These are phyloP conservation scores for Drosophila neotestacea DNA, from an alignment of 2,888 invertebrate species.

Conservation along the genomic window DNA sequence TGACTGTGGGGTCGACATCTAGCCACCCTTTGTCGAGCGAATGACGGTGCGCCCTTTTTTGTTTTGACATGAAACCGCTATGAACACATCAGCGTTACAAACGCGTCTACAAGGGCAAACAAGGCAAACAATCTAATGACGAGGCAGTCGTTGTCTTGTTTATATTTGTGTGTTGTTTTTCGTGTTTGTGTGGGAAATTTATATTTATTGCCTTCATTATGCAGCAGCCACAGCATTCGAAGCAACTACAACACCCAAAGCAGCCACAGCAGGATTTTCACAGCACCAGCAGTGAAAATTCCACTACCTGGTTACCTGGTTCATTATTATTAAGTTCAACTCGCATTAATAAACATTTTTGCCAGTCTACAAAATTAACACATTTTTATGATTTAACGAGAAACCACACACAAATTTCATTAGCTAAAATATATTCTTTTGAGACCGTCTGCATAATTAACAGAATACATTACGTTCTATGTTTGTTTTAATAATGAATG, in stretches of 20 bases:
- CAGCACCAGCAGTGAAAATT: conserved; percentile 29
- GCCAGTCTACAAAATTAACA: conserved; percentile 18
- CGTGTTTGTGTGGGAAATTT: conserved; percentile 73
- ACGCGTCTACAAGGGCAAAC: conserved; percentile 71
- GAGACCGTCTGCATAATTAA: too few relatives aligned
- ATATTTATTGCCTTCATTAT: conserved; percentile 82
- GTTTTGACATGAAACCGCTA: conserved; percentile 85
- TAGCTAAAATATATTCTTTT: conserved; percentile 10
- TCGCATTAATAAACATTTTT: conserved; percentile 27
- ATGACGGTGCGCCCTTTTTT: conserved; percentile 68
- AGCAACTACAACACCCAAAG: conserved; percentile 31
- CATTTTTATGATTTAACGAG: conserved; percentile 65
- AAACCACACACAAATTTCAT: conserved; percentile 50
- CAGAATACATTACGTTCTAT: too few relatives aligned
- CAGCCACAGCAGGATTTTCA: conserved; percentile 10
- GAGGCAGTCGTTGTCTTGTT: conserved; percentile 55
- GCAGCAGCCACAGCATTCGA: conserved; percentile 61
- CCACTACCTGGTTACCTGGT: conserved; percentile 26
- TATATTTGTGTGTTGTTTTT: conserved; percentile 47
- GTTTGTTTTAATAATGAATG: too few relatives aligned
- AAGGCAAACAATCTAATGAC: conserved; percentile 81
- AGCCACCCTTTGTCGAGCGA: conserved; percentile 32
- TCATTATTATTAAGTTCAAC: conserved; percentile 20
- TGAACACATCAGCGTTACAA: conserved; percentile 82
- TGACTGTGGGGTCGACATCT: conserved; percentile 5